A percentile compares a stretch with the other conserved stretches of the same genome.
Conservation (phyloP, 2,113 vertebrate genomes). For the Phylloscopus trochiloides region DNA sequence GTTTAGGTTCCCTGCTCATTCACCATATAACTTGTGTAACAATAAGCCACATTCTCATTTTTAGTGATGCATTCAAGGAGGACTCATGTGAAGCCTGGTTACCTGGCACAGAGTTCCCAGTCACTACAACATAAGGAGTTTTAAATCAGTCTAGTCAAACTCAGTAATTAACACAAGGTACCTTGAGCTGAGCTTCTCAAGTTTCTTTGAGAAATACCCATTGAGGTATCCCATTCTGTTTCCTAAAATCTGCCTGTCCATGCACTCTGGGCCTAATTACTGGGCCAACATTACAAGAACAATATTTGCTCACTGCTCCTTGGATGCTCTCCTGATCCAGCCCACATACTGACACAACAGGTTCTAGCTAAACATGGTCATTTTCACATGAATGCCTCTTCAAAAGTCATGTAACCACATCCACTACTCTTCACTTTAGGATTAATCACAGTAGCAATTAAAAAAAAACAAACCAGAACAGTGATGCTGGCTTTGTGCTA, state of each 20-base stretch:
- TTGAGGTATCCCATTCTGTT: not conserved
- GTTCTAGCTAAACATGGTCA: rapidly evolving
- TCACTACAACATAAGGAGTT: not conserved
- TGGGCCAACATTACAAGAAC: not conserved
- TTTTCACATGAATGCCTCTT: not conserved
- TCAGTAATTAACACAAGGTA: not conserved
- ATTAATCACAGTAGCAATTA: not conserved
- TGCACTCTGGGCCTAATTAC: not conserved
- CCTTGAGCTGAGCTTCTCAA: not conserved
- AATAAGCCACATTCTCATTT: not conserved
- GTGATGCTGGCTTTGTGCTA: not conserved
- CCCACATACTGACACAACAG: not conserved
- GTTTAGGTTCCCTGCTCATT: not conserved
- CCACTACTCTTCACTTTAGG: not conserved
- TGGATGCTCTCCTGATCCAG: not conserved
- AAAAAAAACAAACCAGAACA: not conserved
- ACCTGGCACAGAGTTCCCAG: not conserved
- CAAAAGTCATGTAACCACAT: not conserved
- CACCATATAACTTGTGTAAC: not conserved
- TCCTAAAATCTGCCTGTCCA: not conserved
- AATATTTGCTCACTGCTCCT: not conserved
- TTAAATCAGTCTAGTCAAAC: not conserved
- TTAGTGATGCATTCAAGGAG: not conserved
- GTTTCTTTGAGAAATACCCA: not conserved
- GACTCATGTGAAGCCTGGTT: not conserved